Percentiles rank a stretch among this genome's conserved stretches.
Evolutionary conservation across 2,113 vertebrate species (phyloP).

Genomic region (Ophthalmotilapia sp.): DNA sequence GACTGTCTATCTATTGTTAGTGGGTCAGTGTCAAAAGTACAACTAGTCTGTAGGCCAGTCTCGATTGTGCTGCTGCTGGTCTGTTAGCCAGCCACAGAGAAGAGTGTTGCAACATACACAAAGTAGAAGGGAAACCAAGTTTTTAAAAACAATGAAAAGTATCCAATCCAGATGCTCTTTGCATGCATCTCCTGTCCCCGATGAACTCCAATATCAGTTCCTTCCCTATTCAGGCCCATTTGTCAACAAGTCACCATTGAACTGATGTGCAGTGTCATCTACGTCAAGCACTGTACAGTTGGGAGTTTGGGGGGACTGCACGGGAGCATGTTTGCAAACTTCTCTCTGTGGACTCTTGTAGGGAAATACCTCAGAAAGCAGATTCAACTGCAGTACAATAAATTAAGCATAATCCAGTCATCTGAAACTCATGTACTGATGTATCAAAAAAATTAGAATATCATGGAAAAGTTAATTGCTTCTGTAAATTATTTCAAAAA

Average conservation of each 20-base stretch:
- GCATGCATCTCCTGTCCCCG: background rate
- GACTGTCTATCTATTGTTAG: background rate
- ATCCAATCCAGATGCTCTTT: background rate
- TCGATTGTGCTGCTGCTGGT: background rate
- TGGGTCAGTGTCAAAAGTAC: background rate
- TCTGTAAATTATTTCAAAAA: background rate
- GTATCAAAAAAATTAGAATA: background rate
- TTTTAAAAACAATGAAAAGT: background rate
- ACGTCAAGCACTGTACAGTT: background rate
- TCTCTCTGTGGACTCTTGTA: background rate
- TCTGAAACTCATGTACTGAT: background rate
- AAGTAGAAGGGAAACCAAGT: background rate
- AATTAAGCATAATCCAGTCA: background rate
- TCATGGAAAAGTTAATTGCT: background rate
- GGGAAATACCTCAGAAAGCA: background rate
- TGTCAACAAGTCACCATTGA: background rate
- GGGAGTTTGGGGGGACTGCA: background rate
- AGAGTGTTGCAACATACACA: background rate
- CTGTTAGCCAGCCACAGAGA: background rate
- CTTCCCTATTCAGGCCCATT: background rate
- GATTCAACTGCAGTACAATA: background rate
- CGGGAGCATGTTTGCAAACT: background rate
- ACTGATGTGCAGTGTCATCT: background rate
- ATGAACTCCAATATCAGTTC: background rate
- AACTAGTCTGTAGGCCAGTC: background rate